Percentiles rank a stretch among this genome's conserved stretches.
These are phyloP conservation scores for Ophiothrix spiculata DNA, from an alignment of 35 echinoderm and acorn worm genomes.

Conservation along the genomic window DNA sequence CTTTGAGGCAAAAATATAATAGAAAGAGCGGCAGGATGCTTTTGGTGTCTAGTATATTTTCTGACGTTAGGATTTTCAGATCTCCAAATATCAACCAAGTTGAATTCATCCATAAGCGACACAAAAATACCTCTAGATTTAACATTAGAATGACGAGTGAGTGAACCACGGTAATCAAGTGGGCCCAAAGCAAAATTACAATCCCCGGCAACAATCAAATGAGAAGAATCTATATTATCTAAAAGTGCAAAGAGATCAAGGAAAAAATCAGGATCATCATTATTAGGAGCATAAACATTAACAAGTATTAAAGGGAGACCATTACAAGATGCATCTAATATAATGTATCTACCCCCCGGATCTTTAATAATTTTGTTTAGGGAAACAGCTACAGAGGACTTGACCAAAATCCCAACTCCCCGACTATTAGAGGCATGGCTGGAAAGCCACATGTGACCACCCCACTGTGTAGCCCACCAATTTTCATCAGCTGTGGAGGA, in stretches of 20 bases:
- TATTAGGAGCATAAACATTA: neutral
- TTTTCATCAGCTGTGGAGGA: neutral
- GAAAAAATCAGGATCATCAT: neutral
- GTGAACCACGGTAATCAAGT: neutral
- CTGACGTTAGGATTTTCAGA: neutral
- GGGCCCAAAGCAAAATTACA: neutral
- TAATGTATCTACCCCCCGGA: neutral
- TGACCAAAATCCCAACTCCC: neutral
- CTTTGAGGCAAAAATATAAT: neutral
- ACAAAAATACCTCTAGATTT: neutral
- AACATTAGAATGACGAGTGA: neutral
- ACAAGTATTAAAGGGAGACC: neutral
- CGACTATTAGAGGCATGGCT: neutral
- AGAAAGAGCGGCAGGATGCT: neutral
- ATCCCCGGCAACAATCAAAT: neutral
- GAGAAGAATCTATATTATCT: neutral
- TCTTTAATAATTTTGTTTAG: neutral
- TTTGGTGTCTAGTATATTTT: neutral
- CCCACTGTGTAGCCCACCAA: neutral
- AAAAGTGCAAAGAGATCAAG: neutral
- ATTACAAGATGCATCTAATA: neutral
- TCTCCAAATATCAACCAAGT: neutral
- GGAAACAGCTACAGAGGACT: neutral
- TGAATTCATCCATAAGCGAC: neutral
- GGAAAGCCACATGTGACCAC: neutral